Conservation (phyloP, 2,797 vertebrate species). For the Numenius phaeopus region DNA sequence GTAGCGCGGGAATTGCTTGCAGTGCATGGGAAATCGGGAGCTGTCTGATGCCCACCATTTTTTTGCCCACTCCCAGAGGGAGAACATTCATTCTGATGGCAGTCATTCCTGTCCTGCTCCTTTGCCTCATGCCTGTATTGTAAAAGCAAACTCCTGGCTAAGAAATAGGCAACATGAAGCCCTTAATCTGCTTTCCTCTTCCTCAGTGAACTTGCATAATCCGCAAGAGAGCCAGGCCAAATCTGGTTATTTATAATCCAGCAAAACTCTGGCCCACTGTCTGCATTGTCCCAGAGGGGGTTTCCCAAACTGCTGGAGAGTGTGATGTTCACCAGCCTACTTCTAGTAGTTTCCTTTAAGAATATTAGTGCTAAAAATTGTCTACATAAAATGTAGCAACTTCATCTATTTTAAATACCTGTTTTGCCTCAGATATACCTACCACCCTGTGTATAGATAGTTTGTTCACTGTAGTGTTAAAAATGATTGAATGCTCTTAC, state of each 20-base stretch:
- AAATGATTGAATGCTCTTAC: neutral
- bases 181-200: neutral
- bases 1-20: neutral
- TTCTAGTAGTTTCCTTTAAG: neutral
- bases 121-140: neutral
- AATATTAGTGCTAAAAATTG: neutral
- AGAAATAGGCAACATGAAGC: neutral
- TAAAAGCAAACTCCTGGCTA: neutral
- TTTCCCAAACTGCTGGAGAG: neutral
- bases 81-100: too few relatives aligned
- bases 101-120: neutral
- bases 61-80: neutral
- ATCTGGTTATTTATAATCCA: slow-evolving; percentile 29
- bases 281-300: neutral
- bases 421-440: neutral
- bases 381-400: neutral
- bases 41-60: neutral
- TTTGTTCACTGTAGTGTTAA: neutral
- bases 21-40: neutral
- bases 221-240: neutral
- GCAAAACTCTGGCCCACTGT: neutral
- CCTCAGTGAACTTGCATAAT: neutral
- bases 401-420: neutral
- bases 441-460: neutral
- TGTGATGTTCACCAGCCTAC: neutral